phyloP scores from a whole-genome alignment of 2,888 invertebrate genomes.

The Phania funesta region DNA sequence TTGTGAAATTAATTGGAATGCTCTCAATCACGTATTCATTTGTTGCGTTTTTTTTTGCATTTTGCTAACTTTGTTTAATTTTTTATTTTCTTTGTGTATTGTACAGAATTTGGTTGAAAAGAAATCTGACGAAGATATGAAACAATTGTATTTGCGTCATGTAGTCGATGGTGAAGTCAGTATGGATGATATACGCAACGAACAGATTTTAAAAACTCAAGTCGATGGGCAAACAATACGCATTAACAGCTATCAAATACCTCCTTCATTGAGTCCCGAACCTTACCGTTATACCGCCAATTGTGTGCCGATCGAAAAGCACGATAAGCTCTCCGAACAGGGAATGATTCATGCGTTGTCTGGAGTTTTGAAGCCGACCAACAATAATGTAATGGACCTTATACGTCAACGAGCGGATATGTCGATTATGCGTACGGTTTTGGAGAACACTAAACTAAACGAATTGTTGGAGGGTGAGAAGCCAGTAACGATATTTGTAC shows the following conservation, averaged over 20 bases:
- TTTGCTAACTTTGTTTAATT: not conserved
- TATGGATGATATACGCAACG: constrained; percentile 83
- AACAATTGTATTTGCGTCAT: constrained; percentile 82
- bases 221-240: constrained; percentile 77
- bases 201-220: constrained; percentile 80
- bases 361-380: constrained; percentile 83
- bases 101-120: constrained; percentile 81
- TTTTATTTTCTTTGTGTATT: not conserved
- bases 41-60: too few species aligned
- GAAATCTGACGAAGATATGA: constrained; percentile 77
- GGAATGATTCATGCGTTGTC: constrained; percentile 85
- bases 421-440: constrained; percentile 82
- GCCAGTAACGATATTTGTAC: constrained; percentile 85
- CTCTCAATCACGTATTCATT: constrained; percentile 12
- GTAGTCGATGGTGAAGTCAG: constrained; percentile 82
- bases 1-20: constrained; percentile 14
- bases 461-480: constrained; percentile 81
- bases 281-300: constrained; percentile 83
- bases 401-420: constrained; percentile 83
- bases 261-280: constrained; percentile 73
- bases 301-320: constrained; percentile 84
- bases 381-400: constrained; percentile 82
- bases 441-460: constrained; percentile 83
- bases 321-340: constrained; percentile 84
- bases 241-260: constrained; percentile 77